These are phyloP conservation scores for Platyrinchus mystaceus DNA, from an alignment of 2,797 vertebrate genomes.

Conservation along the genomic window DNA sequence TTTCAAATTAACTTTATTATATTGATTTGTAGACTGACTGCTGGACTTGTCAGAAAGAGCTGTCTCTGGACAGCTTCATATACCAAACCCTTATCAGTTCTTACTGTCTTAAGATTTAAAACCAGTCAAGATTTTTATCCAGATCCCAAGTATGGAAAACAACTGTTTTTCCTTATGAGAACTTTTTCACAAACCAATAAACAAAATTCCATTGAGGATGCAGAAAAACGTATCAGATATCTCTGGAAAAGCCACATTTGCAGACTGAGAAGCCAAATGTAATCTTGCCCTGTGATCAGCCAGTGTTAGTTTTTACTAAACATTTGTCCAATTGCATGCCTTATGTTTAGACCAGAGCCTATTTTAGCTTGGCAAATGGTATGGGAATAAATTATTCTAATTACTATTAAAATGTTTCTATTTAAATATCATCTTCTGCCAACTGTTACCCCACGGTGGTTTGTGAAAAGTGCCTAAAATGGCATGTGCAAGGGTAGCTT, in stretches of 20 bases:
- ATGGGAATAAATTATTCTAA: slow-evolving; percentile 31
- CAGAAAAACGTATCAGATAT: background rate
- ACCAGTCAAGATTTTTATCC: background rate
- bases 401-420: background rate
- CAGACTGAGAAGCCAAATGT: background rate
- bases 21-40: background rate
- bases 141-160: background rate
- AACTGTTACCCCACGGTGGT: background rate
- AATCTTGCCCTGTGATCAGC: background rate
- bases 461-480: background rate
- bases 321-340: background rate
- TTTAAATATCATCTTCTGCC: slow-evolving; percentile 3
- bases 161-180: background rate
- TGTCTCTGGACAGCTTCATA: background rate
- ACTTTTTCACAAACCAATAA: background rate
- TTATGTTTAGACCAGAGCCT: background rate
- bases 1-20: background rate
- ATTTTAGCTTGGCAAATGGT: background rate
- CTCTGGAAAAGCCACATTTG: background rate
- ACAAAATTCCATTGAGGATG: background rate
- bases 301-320: background rate
- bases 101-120: background rate
- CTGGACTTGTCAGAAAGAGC: background rate
- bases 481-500: background rate
- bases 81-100: background rate